Conservation (phyloP, 1,140 invertebrate genomes). For the Listronotus oregonensis region DNA sequence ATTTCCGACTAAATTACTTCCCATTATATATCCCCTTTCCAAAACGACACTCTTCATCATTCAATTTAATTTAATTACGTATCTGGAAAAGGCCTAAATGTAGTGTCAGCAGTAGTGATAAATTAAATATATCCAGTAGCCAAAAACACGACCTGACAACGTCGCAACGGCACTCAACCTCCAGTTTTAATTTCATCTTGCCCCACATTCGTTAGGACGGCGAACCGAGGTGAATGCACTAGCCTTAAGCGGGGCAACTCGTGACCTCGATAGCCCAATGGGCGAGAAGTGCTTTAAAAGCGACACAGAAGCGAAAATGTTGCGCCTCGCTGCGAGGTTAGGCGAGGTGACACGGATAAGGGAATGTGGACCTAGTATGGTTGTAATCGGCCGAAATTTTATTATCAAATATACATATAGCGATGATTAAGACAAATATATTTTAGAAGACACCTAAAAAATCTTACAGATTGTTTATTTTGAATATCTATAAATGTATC, state of each 20-base stretch:
- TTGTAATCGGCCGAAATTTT: slow-evolving; percentile 1
- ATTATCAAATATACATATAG: too few relatives aligned
- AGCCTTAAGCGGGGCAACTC: slow-evolving; percentile 42
- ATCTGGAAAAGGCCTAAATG: too few relatives aligned
- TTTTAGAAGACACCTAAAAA: too few relatives aligned
- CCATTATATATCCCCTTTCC: too few relatives aligned
- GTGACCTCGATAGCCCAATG: slow-evolving; percentile 44
- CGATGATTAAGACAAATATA: too few relatives aligned
- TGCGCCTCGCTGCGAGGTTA: slow-evolving; percentile 36
- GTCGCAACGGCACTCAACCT: slow-evolving; percentile 46
- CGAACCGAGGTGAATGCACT: slow-evolving; percentile 52
- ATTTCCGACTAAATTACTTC: too few relatives aligned
- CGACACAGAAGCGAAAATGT: slow-evolving; percentile 7
- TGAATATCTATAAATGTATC: too few relatives aligned
- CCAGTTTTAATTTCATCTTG: slow-evolving; percentile 57
- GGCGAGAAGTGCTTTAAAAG: slow-evolving; percentile 4
- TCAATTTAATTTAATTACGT: too few relatives aligned
- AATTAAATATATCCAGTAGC: neutral
- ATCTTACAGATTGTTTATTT: too few relatives aligned
- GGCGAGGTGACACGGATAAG: slow-evolving; percentile 44
- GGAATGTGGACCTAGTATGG: slow-evolving; percentile 34
- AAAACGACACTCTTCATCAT: too few relatives aligned
- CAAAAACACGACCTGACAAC: neutral
- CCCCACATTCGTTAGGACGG: slow-evolving; percentile 52
- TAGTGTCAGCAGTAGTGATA: too few relatives aligned